Evolutionary conservation across 1,140 invertebrate genomes (phyloP).

Genomic region (Sinonovacula constricta): DNA sequence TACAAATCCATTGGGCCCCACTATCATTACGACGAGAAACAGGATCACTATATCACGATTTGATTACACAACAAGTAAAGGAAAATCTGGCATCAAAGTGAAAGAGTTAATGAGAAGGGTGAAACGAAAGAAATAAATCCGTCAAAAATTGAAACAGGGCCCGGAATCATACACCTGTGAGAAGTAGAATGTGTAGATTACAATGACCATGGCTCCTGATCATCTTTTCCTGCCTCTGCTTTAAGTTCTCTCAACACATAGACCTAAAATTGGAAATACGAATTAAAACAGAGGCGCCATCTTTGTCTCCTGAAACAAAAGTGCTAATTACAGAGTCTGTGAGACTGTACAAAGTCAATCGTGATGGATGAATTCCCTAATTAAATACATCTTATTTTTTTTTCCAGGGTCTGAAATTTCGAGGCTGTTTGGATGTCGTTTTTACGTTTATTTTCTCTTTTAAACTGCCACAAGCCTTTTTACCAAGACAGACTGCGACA

Average conservation of each 20-base stretch:
- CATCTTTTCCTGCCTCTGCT: neutral
- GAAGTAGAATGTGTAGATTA: neutral
- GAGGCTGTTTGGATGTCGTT: too few relatives aligned
- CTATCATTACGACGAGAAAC: conserved; percentile 31
- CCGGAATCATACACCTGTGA: conserved; percentile 41
- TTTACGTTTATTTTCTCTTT: too few relatives aligned
- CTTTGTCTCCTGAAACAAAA: neutral
- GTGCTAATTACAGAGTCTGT: neutral
- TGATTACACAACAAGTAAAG: conserved; percentile 44
- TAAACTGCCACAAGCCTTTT: too few relatives aligned
- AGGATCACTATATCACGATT: conserved; percentile 14
- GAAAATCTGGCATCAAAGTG: conserved; percentile 37
- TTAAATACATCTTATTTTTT: too few relatives aligned
- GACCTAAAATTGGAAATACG: neutral
- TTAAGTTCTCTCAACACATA: neutral
- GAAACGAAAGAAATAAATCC: conserved; percentile 40
- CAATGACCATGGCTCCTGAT: neutral
- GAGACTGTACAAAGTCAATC: too few relatives aligned
- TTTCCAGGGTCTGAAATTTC: too few relatives aligned
- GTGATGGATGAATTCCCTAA: too few relatives aligned
- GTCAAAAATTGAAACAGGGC: conserved; percentile 30
- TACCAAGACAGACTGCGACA: too few relatives aligned
- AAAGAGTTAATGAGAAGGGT: conserved; percentile 27
- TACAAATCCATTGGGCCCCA: neutral
- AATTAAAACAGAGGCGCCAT: neutral